Conservation (phyloP, 2,888 invertebrate genomes). For the Calliphora vomitoria region DNA sequence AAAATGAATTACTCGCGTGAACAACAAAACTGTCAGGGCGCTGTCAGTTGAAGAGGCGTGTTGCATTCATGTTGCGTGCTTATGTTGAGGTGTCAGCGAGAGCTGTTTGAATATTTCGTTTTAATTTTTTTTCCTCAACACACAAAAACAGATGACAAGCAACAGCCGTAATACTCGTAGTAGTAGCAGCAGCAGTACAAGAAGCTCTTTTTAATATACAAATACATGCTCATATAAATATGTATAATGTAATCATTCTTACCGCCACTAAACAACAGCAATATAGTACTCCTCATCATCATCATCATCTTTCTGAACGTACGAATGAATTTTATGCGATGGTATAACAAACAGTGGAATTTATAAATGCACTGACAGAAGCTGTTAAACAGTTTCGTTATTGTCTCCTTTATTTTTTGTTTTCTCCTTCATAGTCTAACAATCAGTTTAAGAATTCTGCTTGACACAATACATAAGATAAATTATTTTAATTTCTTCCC, state of each 20-base stretch:
- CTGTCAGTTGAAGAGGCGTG: slow-evolving; percentile 81
- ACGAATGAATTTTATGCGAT: slow-evolving; percentile 31
- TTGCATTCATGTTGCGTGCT: slow-evolving; percentile 75
- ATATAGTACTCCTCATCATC: slow-evolving; percentile 54
- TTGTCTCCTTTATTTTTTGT: slow-evolving; percentile 44
- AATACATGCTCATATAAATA: not conserved
- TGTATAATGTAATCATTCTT: slow-evolving; percentile 15
- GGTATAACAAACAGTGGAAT: slow-evolving; percentile 62
- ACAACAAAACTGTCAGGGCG: slow-evolving; percentile 83
- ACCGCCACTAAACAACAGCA: slow-evolving; percentile 44
- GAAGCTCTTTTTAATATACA: slow-evolving; percentile 24
- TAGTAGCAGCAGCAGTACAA: slow-evolving; percentile 41
- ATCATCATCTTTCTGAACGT: slow-evolving; percentile 48
- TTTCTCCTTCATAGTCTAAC: slow-evolving; percentile 51
- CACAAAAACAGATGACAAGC: slow-evolving; percentile 70
- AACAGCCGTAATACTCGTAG: slow-evolving; percentile 67
- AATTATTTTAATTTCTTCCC: slow-evolving; percentile 62
- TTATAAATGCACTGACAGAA: slow-evolving; percentile 73
- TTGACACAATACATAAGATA: slow-evolving; percentile 61
- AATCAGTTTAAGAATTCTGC: slow-evolving; percentile 69
- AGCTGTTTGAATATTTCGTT: slow-evolving; percentile 79
- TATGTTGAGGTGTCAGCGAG: slow-evolving; percentile 80
- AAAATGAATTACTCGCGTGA: slow-evolving; percentile 84
- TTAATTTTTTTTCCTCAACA: slow-evolving; percentile 35
- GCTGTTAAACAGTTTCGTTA: slow-evolving; percentile 68